Base-by-base conservation (phyloP, 2,888 invertebrate genomes). In the Conops quadrifasciatus region DNA sequence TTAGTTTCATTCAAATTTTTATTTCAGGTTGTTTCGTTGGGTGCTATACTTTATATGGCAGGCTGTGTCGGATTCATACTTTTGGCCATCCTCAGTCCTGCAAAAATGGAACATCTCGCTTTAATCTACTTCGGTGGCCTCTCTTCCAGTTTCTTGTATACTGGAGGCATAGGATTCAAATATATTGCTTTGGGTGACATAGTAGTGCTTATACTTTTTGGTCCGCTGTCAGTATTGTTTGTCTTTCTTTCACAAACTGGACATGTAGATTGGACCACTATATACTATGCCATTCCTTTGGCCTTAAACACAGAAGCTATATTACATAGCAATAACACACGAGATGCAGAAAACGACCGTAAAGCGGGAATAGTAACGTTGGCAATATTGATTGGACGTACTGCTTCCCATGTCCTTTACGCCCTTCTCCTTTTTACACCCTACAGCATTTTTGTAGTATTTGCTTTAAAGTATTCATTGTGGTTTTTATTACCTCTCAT, bases 271-370 rank as follows among this genome's bases (percentile, higher is more conserved):
- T 93, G 94, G 92, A 91, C 93, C 60, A 94, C 95, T 1, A 93
- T 97, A 78, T 93, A 95, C 79, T 97, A 97, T 87, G 96, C 97
- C 28, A 91, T 97, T 79, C 97, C 97, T 7, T 87, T 98, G 74
- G 97, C 97, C 13, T 87, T 98, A 26, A 97, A 96, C 81, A 96
- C 96, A 1, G 97, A 97, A 85, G 97, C 97, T 65, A 97, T 97
- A 81, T 88, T 98, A 71, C 97, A 97, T 83, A 94, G 95, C 81
- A 98, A 97, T 84, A 97, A 98, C 83, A 95, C 96, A 0, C 89
- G 97, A 77, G 97, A 97, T 87, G 89, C 94, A 77, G 95, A 95
- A 81, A 91, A 91, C 72, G 97, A 97, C 82, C 90, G 91, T 74
- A 91, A 91, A 83, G 97, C 94, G 63, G 96, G 96, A 74, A 96